These are phyloP conservation scores for Neoscelio sp. DNA, from an alignment of 2,888 invertebrate species.

Conservation along the genomic window DNA sequence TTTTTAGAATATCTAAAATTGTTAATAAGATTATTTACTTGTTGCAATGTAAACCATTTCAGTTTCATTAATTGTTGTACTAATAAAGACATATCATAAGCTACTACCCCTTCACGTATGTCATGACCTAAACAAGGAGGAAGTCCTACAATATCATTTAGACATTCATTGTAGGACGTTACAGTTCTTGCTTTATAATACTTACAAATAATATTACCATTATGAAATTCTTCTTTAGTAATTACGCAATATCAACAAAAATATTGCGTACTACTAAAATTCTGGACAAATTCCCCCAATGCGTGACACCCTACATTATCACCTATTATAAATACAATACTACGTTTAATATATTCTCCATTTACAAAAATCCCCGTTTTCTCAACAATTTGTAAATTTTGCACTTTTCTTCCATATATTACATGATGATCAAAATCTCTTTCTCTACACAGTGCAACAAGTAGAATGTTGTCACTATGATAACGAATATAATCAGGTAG, in stretches of 20 bases:
- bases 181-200: not conserved
- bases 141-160: conserved; percentile 34
- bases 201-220: not conserved
- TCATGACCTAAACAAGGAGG: conserved; percentile 63
- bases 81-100: conserved; percentile 44
- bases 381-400: conserved; percentile 72
- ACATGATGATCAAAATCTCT: conserved; percentile 71
- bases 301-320: conserved; percentile 68
- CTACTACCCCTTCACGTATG: conserved; percentile 53
- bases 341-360: conserved; percentile 58
- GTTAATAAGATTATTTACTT: conserved; percentile 45
- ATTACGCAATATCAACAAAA: conserved; percentile 51
- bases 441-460: conserved; percentile 73
- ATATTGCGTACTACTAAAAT: conserved; percentile 65
- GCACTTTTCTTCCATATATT: conserved; percentile 68
- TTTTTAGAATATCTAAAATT: conserved; percentile 41
- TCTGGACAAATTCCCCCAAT: conserved; percentile 74
- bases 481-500: conserved; percentile 60
- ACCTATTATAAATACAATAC: conserved; percentile 68
- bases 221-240: conserved; percentile 2
- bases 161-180: not conserved
- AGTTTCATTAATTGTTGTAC: conserved; percentile 37
- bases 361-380: conserved; percentile 61
- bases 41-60: conserved; percentile 53
- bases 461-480: conserved; percentile 69